Evolutionary conservation across 2,888 invertebrate genomes (phyloP).

Genomic region (Eulithis prunata): DNA sequence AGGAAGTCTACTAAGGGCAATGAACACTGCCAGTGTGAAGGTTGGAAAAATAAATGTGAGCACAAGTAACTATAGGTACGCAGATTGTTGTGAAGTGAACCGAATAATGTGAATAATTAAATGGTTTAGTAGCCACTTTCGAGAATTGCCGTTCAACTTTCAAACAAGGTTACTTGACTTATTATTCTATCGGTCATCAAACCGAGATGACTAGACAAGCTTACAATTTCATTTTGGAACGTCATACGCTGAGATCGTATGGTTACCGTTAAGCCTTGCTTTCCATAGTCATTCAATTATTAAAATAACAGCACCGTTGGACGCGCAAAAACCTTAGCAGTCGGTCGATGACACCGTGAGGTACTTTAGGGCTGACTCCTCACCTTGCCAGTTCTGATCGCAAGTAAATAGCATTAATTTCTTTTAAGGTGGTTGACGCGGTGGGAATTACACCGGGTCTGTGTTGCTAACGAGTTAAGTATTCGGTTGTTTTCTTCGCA

Average conservation of each 20-base stretch:
- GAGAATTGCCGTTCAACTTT: slow-evolving; percentile 23
- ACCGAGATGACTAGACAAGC: slow-evolving; percentile 33
- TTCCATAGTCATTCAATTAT: slow-evolving; percentile 80
- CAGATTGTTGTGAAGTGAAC: slow-evolving; percentile 25
- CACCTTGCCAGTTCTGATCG: slow-evolving; percentile 64
- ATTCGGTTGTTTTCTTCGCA: background rate
- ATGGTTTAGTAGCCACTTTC: slow-evolving; percentile 19
- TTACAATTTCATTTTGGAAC: slow-evolving; percentile 43
- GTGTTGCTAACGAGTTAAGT: background rate
- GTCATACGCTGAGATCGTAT: slow-evolving; percentile 54
- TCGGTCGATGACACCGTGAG: slow-evolving; percentile 79
- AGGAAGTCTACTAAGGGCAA: slow-evolving; percentile 69
- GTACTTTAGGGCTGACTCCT: slow-evolving; percentile 81
- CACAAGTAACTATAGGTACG: slow-evolving; percentile 30
- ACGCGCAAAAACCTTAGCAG: slow-evolving; percentile 79
- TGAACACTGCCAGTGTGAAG: slow-evolving; percentile 65
- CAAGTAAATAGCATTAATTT: slow-evolving; percentile 60
- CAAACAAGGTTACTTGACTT: slow-evolving; percentile 23
- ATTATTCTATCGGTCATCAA: slow-evolving; percentile 26
- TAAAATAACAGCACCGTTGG: slow-evolving; percentile 78
- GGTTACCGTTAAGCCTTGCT: slow-evolving; percentile 65
- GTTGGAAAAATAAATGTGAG: slow-evolving; percentile 55
- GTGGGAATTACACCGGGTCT: slow-evolving; percentile 25
- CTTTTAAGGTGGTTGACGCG: slow-evolving; percentile 38
- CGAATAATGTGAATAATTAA: slow-evolving; percentile 34